These are phyloP conservation scores for Pseudomyrmex cubaensis DNA, from an alignment of 1,140 invertebrate species.

Conservation along the genomic window DNA sequence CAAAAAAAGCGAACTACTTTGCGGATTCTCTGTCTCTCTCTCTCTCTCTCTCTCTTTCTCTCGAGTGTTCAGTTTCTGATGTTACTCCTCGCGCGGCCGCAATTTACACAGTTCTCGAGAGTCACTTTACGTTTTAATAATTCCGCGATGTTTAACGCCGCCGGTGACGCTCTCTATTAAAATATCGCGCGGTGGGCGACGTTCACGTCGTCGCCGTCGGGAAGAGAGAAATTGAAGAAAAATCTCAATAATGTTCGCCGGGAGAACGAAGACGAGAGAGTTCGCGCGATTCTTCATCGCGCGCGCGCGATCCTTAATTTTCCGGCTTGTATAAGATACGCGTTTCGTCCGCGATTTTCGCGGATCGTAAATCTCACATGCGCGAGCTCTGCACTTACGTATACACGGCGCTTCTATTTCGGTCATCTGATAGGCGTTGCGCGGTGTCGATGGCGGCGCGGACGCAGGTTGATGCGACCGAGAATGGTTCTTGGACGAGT, in stretches of 20 bases:
- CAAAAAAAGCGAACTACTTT: too few relatives aligned
- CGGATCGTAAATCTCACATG: neutral
- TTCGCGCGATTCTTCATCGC: too few relatives aligned
- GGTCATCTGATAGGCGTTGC: constrained; percentile 75
- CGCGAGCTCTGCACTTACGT: constrained; percentile 72
- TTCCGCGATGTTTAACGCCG: neutral
- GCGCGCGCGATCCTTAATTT: neutral
- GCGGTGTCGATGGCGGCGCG: constrained; percentile 67
- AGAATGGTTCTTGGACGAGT: constrained; percentile 81
- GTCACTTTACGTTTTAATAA: constrained; percentile 20
- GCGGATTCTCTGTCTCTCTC: too few relatives aligned
- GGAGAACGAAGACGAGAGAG: neutral
- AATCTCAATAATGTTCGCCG: neutral
- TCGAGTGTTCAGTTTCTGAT: too few relatives aligned
- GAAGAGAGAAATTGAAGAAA: neutral
- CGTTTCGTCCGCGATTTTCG: neutral
- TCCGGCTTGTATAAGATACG: neutral
- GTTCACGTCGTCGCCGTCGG: neutral
- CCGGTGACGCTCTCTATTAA: neutral
- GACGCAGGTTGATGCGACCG: constrained; percentile 72
- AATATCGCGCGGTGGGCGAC: neutral
- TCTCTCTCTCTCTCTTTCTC: too few relatives aligned
- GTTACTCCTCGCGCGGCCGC: too few relatives aligned
- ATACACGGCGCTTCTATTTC: constrained; percentile 77
- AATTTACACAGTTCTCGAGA: neutral